phyloP scores from a whole-genome alignment of 2,888 invertebrate genomes.

The Phragmatobia fuliginosa region DNA sequence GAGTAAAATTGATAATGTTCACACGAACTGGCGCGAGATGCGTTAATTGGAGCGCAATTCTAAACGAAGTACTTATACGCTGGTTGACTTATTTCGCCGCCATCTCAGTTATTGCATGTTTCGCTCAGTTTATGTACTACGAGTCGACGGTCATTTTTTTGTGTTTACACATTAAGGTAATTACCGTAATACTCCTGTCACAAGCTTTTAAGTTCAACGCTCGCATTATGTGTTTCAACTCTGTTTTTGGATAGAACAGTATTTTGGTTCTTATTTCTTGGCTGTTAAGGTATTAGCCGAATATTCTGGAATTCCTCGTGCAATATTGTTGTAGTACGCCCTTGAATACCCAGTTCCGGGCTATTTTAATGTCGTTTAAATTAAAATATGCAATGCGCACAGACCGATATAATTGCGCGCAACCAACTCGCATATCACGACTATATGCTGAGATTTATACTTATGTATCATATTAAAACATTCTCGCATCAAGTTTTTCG shows the following conservation, averaged over 20 bases:
- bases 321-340: conserved; percentile 74
- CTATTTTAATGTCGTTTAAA: conserved; percentile 79
- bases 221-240: conserved; percentile 67
- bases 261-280: conserved; percentile 67
- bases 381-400: conserved; percentile 69
- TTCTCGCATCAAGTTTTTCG: background rate
- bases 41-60: conserved; percentile 66
- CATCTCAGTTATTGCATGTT: conserved; percentile 68
- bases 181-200: conserved; percentile 82
- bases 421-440: conserved; percentile 65
- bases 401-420: conserved; percentile 67
- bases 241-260: conserved; percentile 49
- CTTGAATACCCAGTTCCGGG: conserved; percentile 77
- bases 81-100: conserved; percentile 40
- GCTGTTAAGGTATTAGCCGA: conserved; percentile 64
- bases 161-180: conserved; percentile 84
- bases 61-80: conserved; percentile 51
- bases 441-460: conserved; percentile 31
- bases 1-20: conserved; percentile 67
- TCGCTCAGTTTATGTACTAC: conserved; percentile 66
- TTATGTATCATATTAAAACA: conserved; percentile 18
- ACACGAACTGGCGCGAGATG: conserved; percentile 52
- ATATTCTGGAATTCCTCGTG: conserved; percentile 64
- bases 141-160: conserved; percentile 71
- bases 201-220: conserved; percentile 84